phyloP scores from a whole-genome alignment of 2,113 vertebrate genomes.

The Xiphophorus couchianus region DNA sequence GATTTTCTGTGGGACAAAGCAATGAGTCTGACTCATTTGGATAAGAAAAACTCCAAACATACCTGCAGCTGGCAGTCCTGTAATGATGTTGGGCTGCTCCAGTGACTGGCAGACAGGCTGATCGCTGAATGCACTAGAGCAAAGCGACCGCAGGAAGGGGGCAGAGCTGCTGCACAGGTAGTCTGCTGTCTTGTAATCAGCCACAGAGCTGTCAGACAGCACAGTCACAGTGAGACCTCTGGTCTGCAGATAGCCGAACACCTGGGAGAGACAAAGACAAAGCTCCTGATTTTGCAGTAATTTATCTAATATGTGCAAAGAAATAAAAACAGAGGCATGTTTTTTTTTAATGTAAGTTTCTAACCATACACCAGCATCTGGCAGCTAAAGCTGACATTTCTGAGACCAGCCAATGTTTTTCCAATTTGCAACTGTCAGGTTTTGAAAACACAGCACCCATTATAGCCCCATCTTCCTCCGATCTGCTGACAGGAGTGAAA shows the following conservation, averaged over 20 bases:
- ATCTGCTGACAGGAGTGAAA: not conserved
- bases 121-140: conserved; percentile 79
- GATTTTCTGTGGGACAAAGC: not conserved
- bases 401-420: conserved; percentile 6
- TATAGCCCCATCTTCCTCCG: not conserved
- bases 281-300: not conserved
- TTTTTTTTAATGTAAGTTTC: conserved; percentile 1
- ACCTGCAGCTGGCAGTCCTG: conserved; percentile 93
- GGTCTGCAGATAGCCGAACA: conserved; percentile 83
- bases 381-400: conserved; percentile 2
- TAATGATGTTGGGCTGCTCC: conserved; percentile 92
- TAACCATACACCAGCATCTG: not conserved
- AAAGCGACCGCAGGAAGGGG: conserved; percentile 90
- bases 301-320: not conserved
- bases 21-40: not conserved
- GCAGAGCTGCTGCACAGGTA: conserved; percentile 78
- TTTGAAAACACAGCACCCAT: not conserved
- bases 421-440: conserved; percentile 18
- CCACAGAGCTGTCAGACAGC: conserved; percentile 86
- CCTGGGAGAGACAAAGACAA: conserved; percentile 72
- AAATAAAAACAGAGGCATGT: not conserved
- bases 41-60: not conserved
- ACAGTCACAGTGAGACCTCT: conserved; percentile 84
- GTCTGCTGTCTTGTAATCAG: conserved; percentile 90
- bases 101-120: conserved; percentile 79